Evolutionary conservation across 2,113 vertebrate genomes (phyloP), one percentile per base, ranked within the genome.

Genomic region (Sinocyclocheilus anshuiensis): DNA sequence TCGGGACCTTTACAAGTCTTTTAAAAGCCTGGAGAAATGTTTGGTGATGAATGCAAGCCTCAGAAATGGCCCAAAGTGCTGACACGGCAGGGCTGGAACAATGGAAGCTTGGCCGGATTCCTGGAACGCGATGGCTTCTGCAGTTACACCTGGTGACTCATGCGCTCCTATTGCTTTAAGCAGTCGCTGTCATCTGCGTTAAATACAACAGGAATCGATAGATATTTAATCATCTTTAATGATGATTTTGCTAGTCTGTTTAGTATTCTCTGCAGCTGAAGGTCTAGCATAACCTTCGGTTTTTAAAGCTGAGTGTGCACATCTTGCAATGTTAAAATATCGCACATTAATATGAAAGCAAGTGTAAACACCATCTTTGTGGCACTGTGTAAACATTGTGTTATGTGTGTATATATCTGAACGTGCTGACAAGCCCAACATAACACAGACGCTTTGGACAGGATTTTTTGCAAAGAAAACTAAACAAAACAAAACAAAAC

Each of bases 1-100:
- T 80, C 65, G 91, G 89, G 91, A 91, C 89, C 91, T 91, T 92
- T 90, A 90, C 88, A 90, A 33, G 91, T 90, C 92, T 93, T 92
- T 91, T 91, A 93, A 92, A 92, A 92, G 92, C 92, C 86, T 78
- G n/a, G 84, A 89, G 87, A 72, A 71, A 90, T 86, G 86, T 74
- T 83, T 85, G 39, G 83, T 84, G 83, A 90, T 74, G 82, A 84
- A 84, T 84, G 82, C 82, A 75, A 61, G 53, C 24, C 42, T 12
- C 8, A 33, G 79, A 87, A 85, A 90, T 91, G 81, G 87, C 86
- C 87, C 71, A 94, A 90, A 86, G 83, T 50, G 91, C 90, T 80
- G 76, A 87, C 77, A 11, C 36, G 18, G 67, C 55, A 84, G 59
- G 11, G 22, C 59, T 53, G 63, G 81, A 42, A 80, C 26, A 80